A percentile compares a stretch with the other conserved stretches of the same genome.
phyloP scores from a whole-genome alignment of 2,113 vertebrate species.

The Cyanoramphus novaezelandiae region DNA sequence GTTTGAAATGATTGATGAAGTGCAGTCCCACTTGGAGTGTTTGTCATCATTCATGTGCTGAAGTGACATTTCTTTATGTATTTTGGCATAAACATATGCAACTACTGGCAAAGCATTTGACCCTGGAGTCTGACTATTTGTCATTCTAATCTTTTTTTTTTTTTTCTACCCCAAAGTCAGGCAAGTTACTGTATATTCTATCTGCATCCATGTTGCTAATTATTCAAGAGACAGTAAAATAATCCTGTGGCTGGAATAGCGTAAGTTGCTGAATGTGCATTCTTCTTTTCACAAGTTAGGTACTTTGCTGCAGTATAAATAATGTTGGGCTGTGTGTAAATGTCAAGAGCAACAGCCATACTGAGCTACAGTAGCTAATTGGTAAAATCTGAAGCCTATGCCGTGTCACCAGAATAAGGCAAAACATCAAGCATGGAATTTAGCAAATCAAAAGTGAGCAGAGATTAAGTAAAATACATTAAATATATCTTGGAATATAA shows the following conservation, averaged over 20 bases:
- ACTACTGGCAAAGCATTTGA: slow-evolving; percentile 86
- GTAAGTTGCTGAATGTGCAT: slow-evolving; percentile 70
- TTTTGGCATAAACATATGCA: slow-evolving; percentile 89
- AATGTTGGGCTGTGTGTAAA: slow-evolving; percentile 65
- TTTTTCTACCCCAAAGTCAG: slow-evolving; percentile 69
- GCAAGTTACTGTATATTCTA: slow-evolving; percentile 75
- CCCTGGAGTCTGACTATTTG: slow-evolving; percentile 84
- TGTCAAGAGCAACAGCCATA: slow-evolving; percentile 59
- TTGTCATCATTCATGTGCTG: slow-evolving; percentile 86
- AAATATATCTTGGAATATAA: slow-evolving; percentile 48
- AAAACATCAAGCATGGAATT: slow-evolving; percentile 10
- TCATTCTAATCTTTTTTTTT: slow-evolving; percentile 79
- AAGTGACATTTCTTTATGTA: slow-evolving; percentile 88
- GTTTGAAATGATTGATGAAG: slow-evolving; percentile 86
- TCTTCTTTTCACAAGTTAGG: slow-evolving; percentile 66
- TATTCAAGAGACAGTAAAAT: slow-evolving; percentile 77
- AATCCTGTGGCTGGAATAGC: slow-evolving; percentile 50
- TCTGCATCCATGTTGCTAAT: slow-evolving; percentile 72
- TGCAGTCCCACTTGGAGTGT: slow-evolving; percentile 80
- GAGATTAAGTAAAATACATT: slow-evolving; percentile 66
- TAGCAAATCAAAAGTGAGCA: slow-evolving; percentile 46
- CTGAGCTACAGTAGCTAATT: slow-evolving; percentile 50
- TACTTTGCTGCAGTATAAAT: slow-evolving; percentile 63
- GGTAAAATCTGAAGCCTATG: slow-evolving; percentile 13
- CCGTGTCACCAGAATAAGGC: neutral